Evolutionary conservation across 2,888 invertebrate species (phyloP), one percentile per base, ranked within the genome.

Genomic region (Sinodicranocentrus sp.): DNA sequence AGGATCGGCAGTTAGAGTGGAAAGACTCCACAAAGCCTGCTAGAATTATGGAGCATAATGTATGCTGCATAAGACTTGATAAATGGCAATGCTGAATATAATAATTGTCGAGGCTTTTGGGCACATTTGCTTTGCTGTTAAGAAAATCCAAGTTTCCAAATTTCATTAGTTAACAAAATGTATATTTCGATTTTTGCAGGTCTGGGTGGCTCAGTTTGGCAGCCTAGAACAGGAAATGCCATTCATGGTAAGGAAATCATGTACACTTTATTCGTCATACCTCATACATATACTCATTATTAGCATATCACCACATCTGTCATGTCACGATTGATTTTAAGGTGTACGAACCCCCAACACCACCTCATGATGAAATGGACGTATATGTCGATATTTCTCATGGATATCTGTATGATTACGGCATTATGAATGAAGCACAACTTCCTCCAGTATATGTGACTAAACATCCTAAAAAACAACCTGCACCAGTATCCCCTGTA

Each of bases 331-430:
- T 57, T 48, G 48, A 44, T 43, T 19, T 54, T 23, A 84, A 98
- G 98, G 94, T 97, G 93, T 99, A 98, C 98, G 94, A 96, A 89
- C 98, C 98, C 75, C 98, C 98, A 79, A 98, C 98, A 21, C 98
- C 98, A 82, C 98, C 98, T 13, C 94, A 95, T 90, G 96, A 96
- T 90, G 97, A 97, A 89, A 94, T 95, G 90, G 98, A 98, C 91
- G 93, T 97, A 79, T 97, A 97, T 92, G 94, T 97, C 88, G 79
- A 98, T 90, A 93, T 94, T 88, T 94, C 95, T 84, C 91, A 97
- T 90, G 93, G 94, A 85, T 95, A 96, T 90, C 93, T 98, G 85
- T 98, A 98, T 91, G 95, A 97, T 84, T 91, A 90, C 5, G 90
- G 90, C 5, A 92, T 93, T 88, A 95, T 97, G 93, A 92, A 95